Conservation (phyloP, 2,113 vertebrate genomes). For the Bungarus multicinctus region DNA sequence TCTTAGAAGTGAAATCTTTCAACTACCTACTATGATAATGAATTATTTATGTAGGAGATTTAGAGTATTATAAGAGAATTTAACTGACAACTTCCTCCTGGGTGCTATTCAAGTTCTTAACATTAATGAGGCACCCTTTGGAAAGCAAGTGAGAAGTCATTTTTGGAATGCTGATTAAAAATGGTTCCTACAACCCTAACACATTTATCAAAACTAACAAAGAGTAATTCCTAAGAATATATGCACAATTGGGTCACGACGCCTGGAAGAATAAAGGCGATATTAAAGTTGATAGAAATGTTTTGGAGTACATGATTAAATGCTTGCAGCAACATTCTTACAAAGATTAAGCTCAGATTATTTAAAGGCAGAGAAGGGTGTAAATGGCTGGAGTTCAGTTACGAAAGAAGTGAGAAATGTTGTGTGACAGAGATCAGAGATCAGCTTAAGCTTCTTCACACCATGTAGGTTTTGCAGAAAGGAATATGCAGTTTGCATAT, state of each 20-base stretch:
- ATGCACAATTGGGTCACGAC: not conserved
- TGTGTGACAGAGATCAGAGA: constrained; percentile 16
- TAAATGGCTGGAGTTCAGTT: not conserved
- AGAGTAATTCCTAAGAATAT: not conserved
- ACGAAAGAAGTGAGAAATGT: constrained; percentile 19
- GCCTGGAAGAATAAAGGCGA: not conserved
- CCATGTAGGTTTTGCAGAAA: not conserved
- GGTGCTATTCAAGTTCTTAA: not conserved
- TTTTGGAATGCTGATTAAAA: not conserved
- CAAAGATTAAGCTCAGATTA: not conserved
- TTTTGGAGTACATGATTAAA: not conserved
- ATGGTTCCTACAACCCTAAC: not conserved
- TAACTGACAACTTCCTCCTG: not conserved
- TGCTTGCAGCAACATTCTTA: not conserved
- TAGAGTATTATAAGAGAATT: not conserved
- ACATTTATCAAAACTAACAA: not conserved
- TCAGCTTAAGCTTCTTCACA: constrained; percentile 12
- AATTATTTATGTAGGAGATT: not conserved
- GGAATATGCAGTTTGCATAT: constrained; percentile 5
- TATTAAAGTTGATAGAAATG: not conserved
- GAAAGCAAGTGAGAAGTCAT: not conserved
- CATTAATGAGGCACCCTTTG: not conserved
- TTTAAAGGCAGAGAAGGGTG: not conserved
- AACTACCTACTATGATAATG: not conserved
- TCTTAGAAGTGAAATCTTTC: not conserved